Evolutionary conservation across 1,140 invertebrate genomes (phyloP).

Genomic region (Prorops nasuta): DNA sequence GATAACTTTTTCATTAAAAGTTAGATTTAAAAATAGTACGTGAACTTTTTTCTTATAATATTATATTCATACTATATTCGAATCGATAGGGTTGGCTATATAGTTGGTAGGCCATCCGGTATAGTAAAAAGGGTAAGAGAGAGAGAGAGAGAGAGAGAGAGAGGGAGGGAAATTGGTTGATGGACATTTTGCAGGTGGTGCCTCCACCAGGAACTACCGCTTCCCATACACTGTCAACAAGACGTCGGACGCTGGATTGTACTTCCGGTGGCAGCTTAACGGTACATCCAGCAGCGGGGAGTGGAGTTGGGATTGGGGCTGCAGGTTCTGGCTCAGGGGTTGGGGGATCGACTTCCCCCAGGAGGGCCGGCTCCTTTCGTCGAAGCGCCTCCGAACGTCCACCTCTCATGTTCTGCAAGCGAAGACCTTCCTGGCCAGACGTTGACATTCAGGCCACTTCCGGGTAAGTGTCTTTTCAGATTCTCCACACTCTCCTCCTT

Average conservation of each 20-base stretch:
- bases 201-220: slow-evolving; percentile 65
- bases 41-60: too few species aligned
- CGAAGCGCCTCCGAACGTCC: slow-evolving; percentile 59
- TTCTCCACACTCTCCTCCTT: not conserved
- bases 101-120: too few species aligned
- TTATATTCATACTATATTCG: too few species aligned
- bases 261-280: slow-evolving; percentile 34
- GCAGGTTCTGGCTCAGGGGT: too few species aligned
- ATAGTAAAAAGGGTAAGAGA: too few species aligned
- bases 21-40: too few species aligned
- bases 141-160: too few species aligned
- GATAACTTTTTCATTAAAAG: too few species aligned
- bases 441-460: slow-evolving; percentile 77
- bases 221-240: slow-evolving; percentile 31
- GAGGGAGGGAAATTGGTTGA: too few species aligned
- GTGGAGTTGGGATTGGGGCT: too few species aligned
- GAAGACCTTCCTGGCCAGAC: slow-evolving; percentile 77
- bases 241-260: slow-evolving; percentile 42
- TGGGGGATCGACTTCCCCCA: slow-evolving; percentile 27
- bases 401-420: slow-evolving; percentile 69
- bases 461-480: slow-evolving; percentile 60
- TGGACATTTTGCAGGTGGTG: slow-evolving; percentile 54
- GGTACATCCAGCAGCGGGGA: slow-evolving; percentile 55
- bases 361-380: slow-evolving; percentile 31
- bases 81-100: too few species aligned